Base-by-base conservation (phyloP, 2,888 invertebrate species). In the Argynnis bischoffii region DNA sequence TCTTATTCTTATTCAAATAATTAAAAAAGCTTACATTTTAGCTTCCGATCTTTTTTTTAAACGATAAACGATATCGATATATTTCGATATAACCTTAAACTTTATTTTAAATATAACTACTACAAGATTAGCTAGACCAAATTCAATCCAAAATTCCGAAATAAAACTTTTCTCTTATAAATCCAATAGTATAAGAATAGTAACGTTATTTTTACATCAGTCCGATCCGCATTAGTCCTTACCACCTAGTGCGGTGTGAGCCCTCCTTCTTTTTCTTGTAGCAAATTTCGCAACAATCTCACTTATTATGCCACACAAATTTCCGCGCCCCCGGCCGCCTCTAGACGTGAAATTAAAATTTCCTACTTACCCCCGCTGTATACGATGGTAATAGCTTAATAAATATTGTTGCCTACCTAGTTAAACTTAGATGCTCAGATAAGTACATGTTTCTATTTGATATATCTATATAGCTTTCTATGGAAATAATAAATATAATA, bases 241-340 rank as follows among this genome's bases (percentile, higher is more conserved):
- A 67, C 79, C 70, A 47, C 69, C 56, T 74, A 74, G 78, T 79
- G 79, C 80, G 81, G 81, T 81, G 82, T 81, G 82, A 82, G 89
- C 92, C 92, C 91, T 92, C 90, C 87, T 92, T 91, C 92, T 92
- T 92, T 92, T 92, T 91, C 92, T 92, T 90, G 91, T 91, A 92
- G 87, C 92, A 92, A 92, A 92, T 91, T 92, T 92, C 89, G 92
- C 92, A 92, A 92, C 92, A 92, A 92, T 92, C 92, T 92, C 90
- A 92, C 92, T 92, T 92, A 92, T 92, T 92, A 92, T 92, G 92
- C 92, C 92, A 92, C 92, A 92, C 92, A 92, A 92, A 92, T 92
- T 89, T 92, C 90, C 88, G 87, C 84, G 84, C 87, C 88, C 78
- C 86, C 87, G 86, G 85, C 85, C 83, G 85, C 85, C 81, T 89